phyloP scores from a whole-genome alignment of 2,113 vertebrate species.

The Condylura cristata region DNA sequence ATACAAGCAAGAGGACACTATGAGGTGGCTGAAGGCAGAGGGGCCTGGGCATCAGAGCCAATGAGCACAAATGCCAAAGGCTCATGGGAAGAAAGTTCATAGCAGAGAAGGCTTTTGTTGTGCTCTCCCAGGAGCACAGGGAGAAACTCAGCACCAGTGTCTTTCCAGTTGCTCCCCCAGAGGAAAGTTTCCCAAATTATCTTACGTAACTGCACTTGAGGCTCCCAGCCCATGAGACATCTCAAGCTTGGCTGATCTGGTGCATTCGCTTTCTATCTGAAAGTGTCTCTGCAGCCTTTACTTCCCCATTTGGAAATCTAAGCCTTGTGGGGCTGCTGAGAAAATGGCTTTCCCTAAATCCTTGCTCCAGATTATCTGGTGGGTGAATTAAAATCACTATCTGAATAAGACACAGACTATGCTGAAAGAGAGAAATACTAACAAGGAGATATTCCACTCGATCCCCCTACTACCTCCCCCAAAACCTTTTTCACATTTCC shows the following conservation, averaged over 20 bases:
- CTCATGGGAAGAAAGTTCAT: background rate
- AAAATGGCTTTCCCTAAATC: constrained; percentile 38
- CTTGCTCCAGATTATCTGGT: background rate
- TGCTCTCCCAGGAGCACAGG: background rate
- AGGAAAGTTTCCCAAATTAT: background rate
- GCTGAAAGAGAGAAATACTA: background rate
- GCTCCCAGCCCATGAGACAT: background rate
- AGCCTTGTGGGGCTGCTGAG: background rate
- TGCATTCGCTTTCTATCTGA: background rate
- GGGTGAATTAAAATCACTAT: constrained; percentile 32
- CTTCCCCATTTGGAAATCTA: background rate
- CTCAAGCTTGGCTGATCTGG: background rate
- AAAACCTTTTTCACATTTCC: constrained; percentile 22
- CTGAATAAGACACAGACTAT: background rate
- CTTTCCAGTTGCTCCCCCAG: background rate
- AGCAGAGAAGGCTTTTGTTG: background rate
- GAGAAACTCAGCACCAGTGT: background rate
- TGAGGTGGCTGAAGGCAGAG: background rate
- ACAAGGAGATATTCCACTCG: background rate
- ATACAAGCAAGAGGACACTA: background rate
- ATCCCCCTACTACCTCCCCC: background rate
- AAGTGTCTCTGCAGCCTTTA: background rate
- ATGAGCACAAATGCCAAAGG: background rate
- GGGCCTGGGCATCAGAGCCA: background rate
- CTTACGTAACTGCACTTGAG: background rate